Base-by-base conservation (phyloP, 2,888 invertebrate species). In the Trissolcus japonicus region DNA sequence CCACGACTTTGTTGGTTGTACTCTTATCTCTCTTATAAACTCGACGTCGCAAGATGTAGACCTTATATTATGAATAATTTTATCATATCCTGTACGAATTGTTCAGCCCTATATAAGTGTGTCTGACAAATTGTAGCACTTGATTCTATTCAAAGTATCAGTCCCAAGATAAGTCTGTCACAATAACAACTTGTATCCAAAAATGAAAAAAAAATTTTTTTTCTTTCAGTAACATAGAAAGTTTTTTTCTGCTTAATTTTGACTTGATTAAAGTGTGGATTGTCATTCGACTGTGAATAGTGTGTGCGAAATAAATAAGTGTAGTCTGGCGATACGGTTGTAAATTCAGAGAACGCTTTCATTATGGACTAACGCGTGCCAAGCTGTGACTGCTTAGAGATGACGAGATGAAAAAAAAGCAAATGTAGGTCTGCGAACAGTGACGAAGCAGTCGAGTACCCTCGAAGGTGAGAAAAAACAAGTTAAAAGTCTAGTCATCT, bases 281-380 rank as follows among this genome's bases (percentile, higher is more conserved):
- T 35, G 11, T 35, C 35, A 35, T 35, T 35, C 35, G 35, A 35
- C 9, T 35, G 35, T 35, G 35, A 35, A 35, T 35, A 13, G 6
- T 3, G 29, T 14, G 16, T 54, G 14, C 19, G 16, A 68, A 74
- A 62, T 68, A 68, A 75, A 59, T 63, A 53, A 63, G 59, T 67
- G 40, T 59, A 46, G 35, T 46, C 17, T 17, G 51, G 9, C 57
- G 55, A 69, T 67, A 35, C 25, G 55, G 65, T 75, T 50, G 59
- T 16, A 59, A 69, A 69, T 65, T 63, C 68, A 60, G 55, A 63
- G 65, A 63, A 59, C 63, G 68, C 69, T 68, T 53, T 59, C 67
- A 75, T 75, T 68, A 60, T 65, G 43, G 68, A 68, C 69, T 75
- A 68, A 65, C 63, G 75, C 75, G 68, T 68, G 74, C 60, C 75